These are phyloP conservation scores for Tachina lurida DNA, from an alignment of 2,888 invertebrate species.

Conservation along the genomic window DNA sequence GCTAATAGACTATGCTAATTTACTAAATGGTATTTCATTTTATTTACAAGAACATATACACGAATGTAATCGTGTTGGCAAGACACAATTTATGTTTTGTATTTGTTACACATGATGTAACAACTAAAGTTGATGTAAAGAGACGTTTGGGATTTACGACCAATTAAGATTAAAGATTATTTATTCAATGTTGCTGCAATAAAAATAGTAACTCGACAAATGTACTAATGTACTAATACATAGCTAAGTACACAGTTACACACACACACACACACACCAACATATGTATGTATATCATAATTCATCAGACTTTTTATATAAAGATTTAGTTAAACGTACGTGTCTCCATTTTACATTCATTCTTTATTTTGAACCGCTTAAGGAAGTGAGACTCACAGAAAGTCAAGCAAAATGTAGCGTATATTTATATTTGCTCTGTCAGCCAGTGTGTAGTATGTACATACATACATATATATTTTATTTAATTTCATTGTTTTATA, in stretches of 20 bases:
- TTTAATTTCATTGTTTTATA: slow-evolving; percentile 54
- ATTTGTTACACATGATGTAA: slow-evolving; percentile 51
- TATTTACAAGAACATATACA: neutral
- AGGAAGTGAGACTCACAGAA: slow-evolving; percentile 23
- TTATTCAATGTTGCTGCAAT: slow-evolving; percentile 51
- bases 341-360: slow-evolving; percentile 46
- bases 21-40: slow-evolving; percentile 21
- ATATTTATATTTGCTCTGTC: slow-evolving; percentile 6
- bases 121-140: slow-evolving; percentile 49
- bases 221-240: slow-evolving; percentile 10
- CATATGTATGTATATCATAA: neutral
- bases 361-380: neutral
- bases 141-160: slow-evolving; percentile 67
- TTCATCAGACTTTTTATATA: slow-evolving; percentile 24
- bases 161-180: slow-evolving; percentile 69
- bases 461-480: neutral
- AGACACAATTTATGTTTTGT: slow-evolving; percentile 27
- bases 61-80: neutral
- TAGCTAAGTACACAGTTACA: neutral
- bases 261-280: neutral
- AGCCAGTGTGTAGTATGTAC: neutral
- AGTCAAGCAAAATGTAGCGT: slow-evolving; percentile 15
- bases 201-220: slow-evolving; percentile 50
- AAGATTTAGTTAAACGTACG: slow-evolving; percentile 57
- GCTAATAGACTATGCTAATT: slow-evolving; percentile 50